These are phyloP conservation scores for Forficula auricularia DNA, from an alignment of 1,140 invertebrate genomes.

Conservation along the genomic window DNA sequence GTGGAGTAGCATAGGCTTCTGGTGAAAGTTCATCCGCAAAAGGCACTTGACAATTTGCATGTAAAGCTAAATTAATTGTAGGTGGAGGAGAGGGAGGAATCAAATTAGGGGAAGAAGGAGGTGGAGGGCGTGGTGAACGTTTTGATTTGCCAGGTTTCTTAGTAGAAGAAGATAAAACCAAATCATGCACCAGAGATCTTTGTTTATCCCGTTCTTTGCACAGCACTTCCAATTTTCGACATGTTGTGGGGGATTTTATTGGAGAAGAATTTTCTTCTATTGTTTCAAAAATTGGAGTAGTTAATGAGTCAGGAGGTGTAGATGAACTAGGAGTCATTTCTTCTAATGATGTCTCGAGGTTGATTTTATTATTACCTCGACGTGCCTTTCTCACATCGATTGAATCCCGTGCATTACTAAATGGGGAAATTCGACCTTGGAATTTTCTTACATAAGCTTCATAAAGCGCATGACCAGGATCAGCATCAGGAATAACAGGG, in stretches of 20 bases:
- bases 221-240: conserved; percentile 41
- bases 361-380: conserved; percentile 32
- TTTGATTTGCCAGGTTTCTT: conserved; percentile 18
- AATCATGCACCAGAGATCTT: conserved; percentile 51
- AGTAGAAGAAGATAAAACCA: conserved; percentile 37
- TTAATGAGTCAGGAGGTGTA: neutral
- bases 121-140: conserved; percentile 3
- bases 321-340: neutral
- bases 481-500: conserved; percentile 10
- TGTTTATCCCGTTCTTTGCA: conserved; percentile 46
- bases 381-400: conserved; percentile 47
- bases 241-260: conserved; percentile 27
- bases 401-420: conserved; percentile 49
- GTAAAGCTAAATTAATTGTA: conserved; percentile 7
- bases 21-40: conserved; percentile 10
- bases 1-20: neutral
- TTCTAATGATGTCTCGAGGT: neutral
- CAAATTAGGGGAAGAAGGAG: conserved; percentile 15
- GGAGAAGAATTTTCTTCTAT: neutral
- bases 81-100: conserved; percentile 19
- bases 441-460: conserved; percentile 46
- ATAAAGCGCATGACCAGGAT: conserved; percentile 22
- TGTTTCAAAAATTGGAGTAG: neutral
- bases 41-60: conserved; percentile 8
- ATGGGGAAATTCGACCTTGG: conserved; percentile 50